phyloP scores from a whole-genome alignment of 1,140 invertebrate species.

The Periplaneta americana region DNA sequence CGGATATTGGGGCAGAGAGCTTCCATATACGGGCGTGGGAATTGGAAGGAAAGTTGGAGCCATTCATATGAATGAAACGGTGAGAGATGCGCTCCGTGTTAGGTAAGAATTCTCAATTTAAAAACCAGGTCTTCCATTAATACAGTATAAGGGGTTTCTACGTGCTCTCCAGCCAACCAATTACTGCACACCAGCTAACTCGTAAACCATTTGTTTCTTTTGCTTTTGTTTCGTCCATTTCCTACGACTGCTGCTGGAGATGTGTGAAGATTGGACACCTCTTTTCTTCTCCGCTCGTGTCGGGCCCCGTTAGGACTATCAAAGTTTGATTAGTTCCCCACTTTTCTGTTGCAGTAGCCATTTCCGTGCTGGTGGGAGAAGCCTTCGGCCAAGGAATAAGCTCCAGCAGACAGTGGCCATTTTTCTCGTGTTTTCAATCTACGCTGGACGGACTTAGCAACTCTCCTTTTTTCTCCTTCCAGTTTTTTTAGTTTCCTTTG shows the following conservation, averaged over 20 bases:
- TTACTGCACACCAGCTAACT: conserved; percentile 5
- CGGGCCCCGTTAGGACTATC: conserved; percentile 3
- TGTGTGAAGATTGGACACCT: conserved; percentile 11
- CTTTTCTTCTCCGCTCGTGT: conserved; percentile 3
- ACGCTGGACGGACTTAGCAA: conserved; percentile 5
- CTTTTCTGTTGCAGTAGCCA: background rate
- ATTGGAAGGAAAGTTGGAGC: too few species aligned
- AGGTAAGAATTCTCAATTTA: background rate
- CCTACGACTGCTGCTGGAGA: background rate
- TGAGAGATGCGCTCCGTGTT: background rate
- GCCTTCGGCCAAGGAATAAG: background rate
- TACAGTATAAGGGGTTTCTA: conserved; percentile 5
- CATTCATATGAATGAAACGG: background rate
- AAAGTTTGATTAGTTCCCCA: conserved; percentile 8
- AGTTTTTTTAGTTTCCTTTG: background rate
- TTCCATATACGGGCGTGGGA: too few species aligned
- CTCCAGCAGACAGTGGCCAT: conserved; percentile 3
- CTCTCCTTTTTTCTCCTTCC: background rate
- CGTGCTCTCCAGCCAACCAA: conserved; percentile 1
- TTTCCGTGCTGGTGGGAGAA: background rate
- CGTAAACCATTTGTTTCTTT: conserved; percentile 10
- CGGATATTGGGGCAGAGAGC: too few species aligned
- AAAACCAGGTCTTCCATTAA: conserved; percentile 4
- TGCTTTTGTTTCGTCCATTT: conserved; percentile 4
- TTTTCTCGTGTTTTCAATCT: conserved; percentile 10